Evolutionary conservation across 2,888 invertebrate species (phyloP), one percentile per base, ranked within the genome.

Genomic region (Chalcis sispes): DNA sequence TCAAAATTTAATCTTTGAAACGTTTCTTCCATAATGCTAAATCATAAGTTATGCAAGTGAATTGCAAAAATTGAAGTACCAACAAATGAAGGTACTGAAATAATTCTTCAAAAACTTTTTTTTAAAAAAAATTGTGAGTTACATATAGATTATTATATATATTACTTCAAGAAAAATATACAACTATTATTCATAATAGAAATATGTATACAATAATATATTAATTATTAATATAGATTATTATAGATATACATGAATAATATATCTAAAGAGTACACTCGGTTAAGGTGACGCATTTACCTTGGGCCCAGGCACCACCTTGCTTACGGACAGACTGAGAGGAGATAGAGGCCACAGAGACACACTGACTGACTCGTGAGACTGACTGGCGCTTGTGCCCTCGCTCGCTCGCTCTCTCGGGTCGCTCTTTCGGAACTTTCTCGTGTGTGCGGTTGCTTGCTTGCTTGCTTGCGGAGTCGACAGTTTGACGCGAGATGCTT

Each of bases 251-350:
- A 82, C 80, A 82, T 85, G 82, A 67, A 73, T 74, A 82, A 84
- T 85, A 86, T 85, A 85, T 87, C 86, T 87, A 88, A 85, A 87
- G 84, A 87, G 84, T 87, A 88, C 89, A 88, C 88, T 88, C 88
- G 87, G 84, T 88, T 88, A 88, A 88, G 88, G 88, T 88, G 88
- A 88, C 88, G 88, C 88, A 89, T 87, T 89, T 89, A 89, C 89
- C 89, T 89, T 89, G 86, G 88, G 88, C 88, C 89, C 88, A 87
- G 88, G 87, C 88, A 88, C 88, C 88, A 88, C 88, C 88, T 88
- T 87, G 85, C 84, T 87, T 85, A 88, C 87, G 83, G 84, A 86
- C 84, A 88, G 86, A 88, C 87, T 79, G 82, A 82, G 79, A 80
- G 77, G 74, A 77, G 79, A 80, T 80, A 71, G 70, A 74, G 74